These are phyloP conservation scores for Heliornis fulica DNA, from an alignment of 2,113 vertebrate genomes.

Conservation along the genomic window DNA sequence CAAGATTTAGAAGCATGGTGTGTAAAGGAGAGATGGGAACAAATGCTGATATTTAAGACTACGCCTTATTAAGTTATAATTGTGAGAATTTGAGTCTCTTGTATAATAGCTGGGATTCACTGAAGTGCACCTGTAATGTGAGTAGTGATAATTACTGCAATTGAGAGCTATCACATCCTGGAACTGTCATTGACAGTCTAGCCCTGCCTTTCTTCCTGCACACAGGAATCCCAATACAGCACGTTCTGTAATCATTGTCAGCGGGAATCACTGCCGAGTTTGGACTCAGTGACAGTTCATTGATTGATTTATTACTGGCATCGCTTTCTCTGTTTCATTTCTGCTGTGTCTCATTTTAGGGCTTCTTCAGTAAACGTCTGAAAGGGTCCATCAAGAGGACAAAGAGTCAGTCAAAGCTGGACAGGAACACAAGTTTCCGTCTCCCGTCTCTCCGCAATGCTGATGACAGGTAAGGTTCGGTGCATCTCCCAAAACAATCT, in stretches of 20 bases:
- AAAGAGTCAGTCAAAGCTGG: conserved; percentile 95
- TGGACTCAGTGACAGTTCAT: rapidly evolving
- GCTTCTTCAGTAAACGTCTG: conserved; percentile 95
- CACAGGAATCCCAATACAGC: neutral
- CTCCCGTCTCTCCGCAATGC: conserved; percentile 83
- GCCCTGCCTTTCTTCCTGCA: neutral
- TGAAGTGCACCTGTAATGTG: neutral
- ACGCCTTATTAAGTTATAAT: neutral
- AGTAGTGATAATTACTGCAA: neutral
- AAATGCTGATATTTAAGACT: neutral
- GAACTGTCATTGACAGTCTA: neutral
- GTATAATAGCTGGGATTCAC: neutral
- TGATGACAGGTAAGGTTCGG: conserved; percentile 84
- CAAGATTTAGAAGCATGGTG: neutral
- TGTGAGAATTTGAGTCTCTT: neutral
- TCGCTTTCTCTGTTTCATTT: neutral
- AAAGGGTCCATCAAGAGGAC: conserved; percentile 98
- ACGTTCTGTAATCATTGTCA: rapidly evolving
- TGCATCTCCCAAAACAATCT: neutral
- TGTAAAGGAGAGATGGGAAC: neutral
- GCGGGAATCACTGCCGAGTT: neutral
- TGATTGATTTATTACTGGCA: neutral
- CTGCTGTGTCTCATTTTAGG: conserved; percentile 75
- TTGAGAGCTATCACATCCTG: neutral
- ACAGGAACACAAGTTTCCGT: conserved; percentile 91